Base-by-base conservation (phyloP, 1,140 invertebrate genomes). In the Drosophila littoralis region DNA sequence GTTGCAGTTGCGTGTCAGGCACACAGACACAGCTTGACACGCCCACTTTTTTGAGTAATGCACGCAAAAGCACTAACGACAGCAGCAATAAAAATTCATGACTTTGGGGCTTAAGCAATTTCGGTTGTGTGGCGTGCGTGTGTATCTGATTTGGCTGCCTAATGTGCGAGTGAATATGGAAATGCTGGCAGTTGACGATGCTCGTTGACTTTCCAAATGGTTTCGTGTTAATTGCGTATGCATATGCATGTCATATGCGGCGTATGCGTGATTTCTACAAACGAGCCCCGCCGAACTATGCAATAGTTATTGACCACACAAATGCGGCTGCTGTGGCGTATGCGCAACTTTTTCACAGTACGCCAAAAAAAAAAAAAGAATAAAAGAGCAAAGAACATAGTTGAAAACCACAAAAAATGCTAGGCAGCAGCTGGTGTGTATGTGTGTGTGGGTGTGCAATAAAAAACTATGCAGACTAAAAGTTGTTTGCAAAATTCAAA, bases 21-120 rank as follows among this genome's bases (percentile, higher is more conserved):
- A 40, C 54, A 57, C 54, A 28, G 7, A 28, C 15, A 12, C 7
- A 50, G 22, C 22, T 28, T 5, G 22, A 3, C 48, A 15, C 15
- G 7, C 8, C 5, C 38, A 40, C 22, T 28, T 40, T 12, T 32
- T 32, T 33, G 76, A 69, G 77, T 89, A 89, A 89, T 89, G 69
- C 76, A 89, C 89, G 84, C 84, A 89, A 84, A 28, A 89, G 84
- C 77, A 89, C 80, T 74, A 89, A 81, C 85, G 85, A 84, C 84
- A 81, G 75, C 80, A 75, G 80, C 88, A 89, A 89, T 89, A 89
- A 89, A 89, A 89, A 89, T 89, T 88, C 84, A 89, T 89, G 84
- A 89, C 73, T 51, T 77, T 77, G 61, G 32, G 35, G 66, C 15
- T 36, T 15, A 28, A 61, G 52, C 81, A 72, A 82, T 77, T 78